Percentiles rank a stretch among this genome's conserved stretches.
phyloP scores from a whole-genome alignment of 2,113 vertebrate species.

The Emberiza fucata region DNA sequence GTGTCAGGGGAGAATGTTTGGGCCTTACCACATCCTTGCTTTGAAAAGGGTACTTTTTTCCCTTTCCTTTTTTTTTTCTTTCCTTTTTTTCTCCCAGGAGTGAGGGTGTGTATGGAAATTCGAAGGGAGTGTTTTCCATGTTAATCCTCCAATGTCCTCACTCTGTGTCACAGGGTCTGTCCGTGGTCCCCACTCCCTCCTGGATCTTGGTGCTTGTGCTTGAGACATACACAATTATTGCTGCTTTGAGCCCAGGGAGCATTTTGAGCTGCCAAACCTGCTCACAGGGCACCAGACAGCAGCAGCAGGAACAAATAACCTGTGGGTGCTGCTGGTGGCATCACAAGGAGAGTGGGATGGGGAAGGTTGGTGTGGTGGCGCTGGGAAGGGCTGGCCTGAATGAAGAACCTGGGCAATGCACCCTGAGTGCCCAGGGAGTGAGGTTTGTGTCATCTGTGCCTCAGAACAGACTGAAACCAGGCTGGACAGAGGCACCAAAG shows the following conservation, averaged over 20 bases:
- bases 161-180: background rate
- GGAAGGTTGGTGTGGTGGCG: accelerated
- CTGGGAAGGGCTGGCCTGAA: background rate
- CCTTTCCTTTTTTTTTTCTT: background rate
- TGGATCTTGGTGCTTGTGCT: background rate
- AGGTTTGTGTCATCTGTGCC: background rate
- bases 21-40: background rate
- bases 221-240: accelerated
- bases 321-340: background rate
- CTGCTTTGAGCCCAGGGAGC: background rate
- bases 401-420: background rate
- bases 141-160: background rate
- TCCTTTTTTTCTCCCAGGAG: background rate
- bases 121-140: background rate
- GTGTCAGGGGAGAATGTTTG: background rate
- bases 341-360: accelerated
- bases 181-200: background rate
- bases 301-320: background rate
- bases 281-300: background rate
- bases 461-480: background rate
- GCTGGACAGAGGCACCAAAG: background rate
- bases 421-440: accelerated
- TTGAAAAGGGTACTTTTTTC: slow-evolving; percentile 5
- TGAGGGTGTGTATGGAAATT: background rate
- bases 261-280: background rate